Evolutionary conservation across 1,140 invertebrate genomes (phyloP), one percentile per base, ranked within the genome.

Genomic region (Potamilus streckersoni): DNA sequence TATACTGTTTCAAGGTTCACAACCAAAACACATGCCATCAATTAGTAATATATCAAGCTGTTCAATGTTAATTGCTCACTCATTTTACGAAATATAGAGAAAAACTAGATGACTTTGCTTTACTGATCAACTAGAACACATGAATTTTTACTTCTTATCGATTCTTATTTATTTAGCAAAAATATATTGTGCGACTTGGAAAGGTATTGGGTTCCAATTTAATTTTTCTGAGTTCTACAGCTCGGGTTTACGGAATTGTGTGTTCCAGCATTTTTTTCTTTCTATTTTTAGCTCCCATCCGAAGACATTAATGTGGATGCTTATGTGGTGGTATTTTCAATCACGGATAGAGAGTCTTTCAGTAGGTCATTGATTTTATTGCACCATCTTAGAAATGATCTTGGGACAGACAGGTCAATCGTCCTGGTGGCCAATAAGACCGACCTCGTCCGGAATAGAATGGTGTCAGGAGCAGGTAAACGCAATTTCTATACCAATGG

Each of bases 281-380:
- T 66, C 0, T 8, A 49, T 49, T 56, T 74, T 66, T 69, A 71
- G 69, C 68, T 56, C 49, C 74, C 74, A 75, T 66, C 68, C 64
- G 74, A 84, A 76, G 80, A 81, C 49, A 72, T 76, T 61, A 69
- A 73, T 71, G 75, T 76, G 61, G 83, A 78, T 75, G 83, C 79
- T 68, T 79, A 78, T 57, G 76, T 17, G 79, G 87, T 79, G 86
- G 90, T 80, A 16, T 81, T 80, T 70, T 81, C 78, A 14, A 80
- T 79, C 23, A 80, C 78, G 0, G 78, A 78, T 69, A 68, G 56
- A 6, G 31, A 58, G 49, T 96, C 95, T 79, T 87, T 83, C 74
- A 72, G 80, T 63, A 73, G 80, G 57, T 84, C 85, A 2, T 58
- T 80, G 11, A 73, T 80, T 6, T 67, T 85, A 5, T 71, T 89